phyloP scores from a whole-genome alignment of 2,888 invertebrate species.

The Phasia obesa region DNA sequence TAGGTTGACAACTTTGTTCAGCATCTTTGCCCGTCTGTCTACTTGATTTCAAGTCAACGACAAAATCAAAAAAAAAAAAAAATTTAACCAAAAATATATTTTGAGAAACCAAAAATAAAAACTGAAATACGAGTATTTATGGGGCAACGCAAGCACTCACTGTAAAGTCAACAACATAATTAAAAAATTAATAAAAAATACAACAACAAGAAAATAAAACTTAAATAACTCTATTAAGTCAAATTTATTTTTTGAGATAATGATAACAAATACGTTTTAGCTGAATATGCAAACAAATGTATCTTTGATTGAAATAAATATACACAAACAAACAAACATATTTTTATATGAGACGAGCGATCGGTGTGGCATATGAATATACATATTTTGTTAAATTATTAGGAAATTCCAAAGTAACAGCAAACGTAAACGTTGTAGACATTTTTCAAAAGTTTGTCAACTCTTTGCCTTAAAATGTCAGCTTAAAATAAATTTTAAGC shows the following conservation, averaged over 20 bases:
- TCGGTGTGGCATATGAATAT: constrained; percentile 64
- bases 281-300: constrained; percentile 1
- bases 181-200: constrained; percentile 65
- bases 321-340: background rate
- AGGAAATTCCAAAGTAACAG: constrained; percentile 62
- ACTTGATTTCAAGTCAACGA: background rate
- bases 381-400: constrained; percentile 45
- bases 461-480: constrained; percentile 15
- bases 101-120: constrained; percentile 32
- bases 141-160: constrained; percentile 39
- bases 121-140: constrained; percentile 40
- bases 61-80: background rate
- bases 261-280: constrained; percentile 50
- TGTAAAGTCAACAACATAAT: constrained; percentile 66
- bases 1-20: constrained; percentile 76
- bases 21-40: background rate
- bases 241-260: constrained; percentile 57
- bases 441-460: constrained; percentile 39
- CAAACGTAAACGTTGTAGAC: background rate
- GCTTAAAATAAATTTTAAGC: constrained; percentile 52
- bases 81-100: constrained; percentile 4
- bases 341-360: background rate
- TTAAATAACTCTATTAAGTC: constrained; percentile 68
- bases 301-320: background rate
- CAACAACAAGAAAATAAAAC: constrained; percentile 33